These are phyloP conservation scores for Drosophila simulans DNA, from an alignment of 1,140 invertebrate genomes.

Conservation along the genomic window DNA sequence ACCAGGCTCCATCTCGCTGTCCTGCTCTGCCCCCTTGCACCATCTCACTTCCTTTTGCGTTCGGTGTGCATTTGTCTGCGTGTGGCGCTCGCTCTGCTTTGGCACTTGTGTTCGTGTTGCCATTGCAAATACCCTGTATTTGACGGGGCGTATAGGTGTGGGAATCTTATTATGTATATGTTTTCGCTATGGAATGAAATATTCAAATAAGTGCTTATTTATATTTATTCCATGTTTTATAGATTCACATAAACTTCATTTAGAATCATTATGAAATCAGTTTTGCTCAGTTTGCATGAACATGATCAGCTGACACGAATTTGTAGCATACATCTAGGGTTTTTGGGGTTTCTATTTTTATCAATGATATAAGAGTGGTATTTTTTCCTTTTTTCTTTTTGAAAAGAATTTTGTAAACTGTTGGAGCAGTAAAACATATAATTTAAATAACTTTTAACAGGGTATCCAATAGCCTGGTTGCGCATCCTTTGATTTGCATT, in stretches of 20 bases:
- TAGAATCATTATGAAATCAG: no score
- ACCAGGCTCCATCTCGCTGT: constrained; percentile 23
- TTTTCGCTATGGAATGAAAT: neutral
- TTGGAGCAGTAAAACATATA: neutral
- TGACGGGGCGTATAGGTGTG: neutral
- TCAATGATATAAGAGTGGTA: no score
- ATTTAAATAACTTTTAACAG: neutral
- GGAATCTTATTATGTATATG: neutral
- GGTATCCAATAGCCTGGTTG: neutral
- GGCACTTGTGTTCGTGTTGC: constrained; percentile 63
- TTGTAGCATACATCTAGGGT: constrained; percentile 1
- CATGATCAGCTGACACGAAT: neutral
- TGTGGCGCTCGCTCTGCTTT: constrained; percentile 75
- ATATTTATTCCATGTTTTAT: no score
- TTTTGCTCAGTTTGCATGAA: neutral
- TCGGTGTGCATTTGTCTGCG: constrained; percentile 50
- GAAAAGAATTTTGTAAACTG: neutral
- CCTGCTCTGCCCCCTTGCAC: constrained; percentile 5
- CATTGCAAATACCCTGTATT: constrained; percentile 15
- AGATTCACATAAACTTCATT: no score
- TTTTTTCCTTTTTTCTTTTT: no score
- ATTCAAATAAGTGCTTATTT: no score
- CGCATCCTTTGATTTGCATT: neutral
- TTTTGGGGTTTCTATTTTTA: neutral
- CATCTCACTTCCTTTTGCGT: constrained; percentile 12